Percentiles rank a stretch among this genome's conserved stretches.
These are phyloP conservation scores for Aphis gossypii DNA, from an alignment of 1,140 invertebrate genomes.

Conservation along the genomic window DNA sequence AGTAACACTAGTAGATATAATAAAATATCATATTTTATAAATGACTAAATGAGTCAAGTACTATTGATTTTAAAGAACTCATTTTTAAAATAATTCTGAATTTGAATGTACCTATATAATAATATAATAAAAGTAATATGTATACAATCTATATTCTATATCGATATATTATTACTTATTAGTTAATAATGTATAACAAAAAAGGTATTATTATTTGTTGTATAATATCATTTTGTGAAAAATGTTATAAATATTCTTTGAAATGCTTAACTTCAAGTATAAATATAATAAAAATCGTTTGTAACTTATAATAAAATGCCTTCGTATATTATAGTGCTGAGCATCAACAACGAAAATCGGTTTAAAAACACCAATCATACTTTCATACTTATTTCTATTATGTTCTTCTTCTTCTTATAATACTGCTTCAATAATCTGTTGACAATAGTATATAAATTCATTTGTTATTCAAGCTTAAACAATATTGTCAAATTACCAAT, in stretches of 20 bases:
- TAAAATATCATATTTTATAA: neutral
- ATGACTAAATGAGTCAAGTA: neutral
- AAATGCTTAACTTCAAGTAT: neutral
- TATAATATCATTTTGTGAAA: neutral
- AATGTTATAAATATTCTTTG: neutral
- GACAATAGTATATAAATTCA: neutral
- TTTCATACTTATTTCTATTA: neutral
- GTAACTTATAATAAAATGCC: neutral
- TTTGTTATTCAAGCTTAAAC: neutral
- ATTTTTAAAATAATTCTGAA: neutral
- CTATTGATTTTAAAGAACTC: neutral
- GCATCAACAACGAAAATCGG: neutral
- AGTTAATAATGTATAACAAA: neutral
- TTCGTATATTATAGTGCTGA: neutral
- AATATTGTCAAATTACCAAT: neutral
- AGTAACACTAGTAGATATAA: neutral
- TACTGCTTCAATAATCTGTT: neutral
- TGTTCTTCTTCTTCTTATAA: neutral
- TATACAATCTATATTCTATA: neutral
- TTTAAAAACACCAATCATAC: neutral
- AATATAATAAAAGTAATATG: slow-evolving; percentile 17
- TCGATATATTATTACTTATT: neutral
- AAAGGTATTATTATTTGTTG: neutral
- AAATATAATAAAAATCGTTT: neutral
- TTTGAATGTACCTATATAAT: neutral